Evolutionary conservation across 2,113 vertebrate species (phyloP), one percentile per base, ranked within the genome.

Genomic region (Cottus gobio): DNA sequence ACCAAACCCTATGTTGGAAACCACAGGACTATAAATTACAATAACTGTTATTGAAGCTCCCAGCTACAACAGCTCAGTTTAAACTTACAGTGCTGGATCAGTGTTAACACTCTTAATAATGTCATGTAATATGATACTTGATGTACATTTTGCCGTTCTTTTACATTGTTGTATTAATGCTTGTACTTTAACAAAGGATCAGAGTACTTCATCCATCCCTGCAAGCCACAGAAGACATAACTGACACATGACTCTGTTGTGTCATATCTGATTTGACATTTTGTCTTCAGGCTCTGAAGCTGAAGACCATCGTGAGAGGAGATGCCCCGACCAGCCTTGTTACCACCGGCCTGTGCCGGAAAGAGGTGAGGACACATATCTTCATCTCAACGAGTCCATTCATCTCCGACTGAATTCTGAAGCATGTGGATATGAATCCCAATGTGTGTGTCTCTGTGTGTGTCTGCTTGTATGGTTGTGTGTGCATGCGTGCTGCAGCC

Each of bases 261-360:
- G 30, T 71, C 18, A 60, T 30, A 54, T 74, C 18, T 52, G 28
- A 66, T 30, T 28, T 65, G 31, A 31, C 42, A 1, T 81, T 34
- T 88, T 8, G 46, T 85, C 30, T 39, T 60, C 81, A 99, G 98
- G 98, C 97, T 6, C 89, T 99, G 79, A 99, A 99, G 92, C 93
- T 99, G 92, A 99, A 99, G 93, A 99, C 97, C 77, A 96, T 98
- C 16, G 97, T 99, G 65, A 95, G 96, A 96, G 98, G 97, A 5
- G 98, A 99, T 3, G 96, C 96, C 7, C 95, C 97, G 0, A 96
- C 97, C 5, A 97, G 96, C 90, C 89, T 97, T 65, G 96, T 96
- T 30, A 95, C 95, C 31, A 96, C 98, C 0, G 96, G 96, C 85
- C 93, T 98, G 87, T 98, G 94, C 91, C 96, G 97, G 79, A 99